These are phyloP conservation scores for Caenorhabditis zanzibari DNA, from an alignment of 2,888 invertebrate species.

Conservation along the genomic window DNA sequence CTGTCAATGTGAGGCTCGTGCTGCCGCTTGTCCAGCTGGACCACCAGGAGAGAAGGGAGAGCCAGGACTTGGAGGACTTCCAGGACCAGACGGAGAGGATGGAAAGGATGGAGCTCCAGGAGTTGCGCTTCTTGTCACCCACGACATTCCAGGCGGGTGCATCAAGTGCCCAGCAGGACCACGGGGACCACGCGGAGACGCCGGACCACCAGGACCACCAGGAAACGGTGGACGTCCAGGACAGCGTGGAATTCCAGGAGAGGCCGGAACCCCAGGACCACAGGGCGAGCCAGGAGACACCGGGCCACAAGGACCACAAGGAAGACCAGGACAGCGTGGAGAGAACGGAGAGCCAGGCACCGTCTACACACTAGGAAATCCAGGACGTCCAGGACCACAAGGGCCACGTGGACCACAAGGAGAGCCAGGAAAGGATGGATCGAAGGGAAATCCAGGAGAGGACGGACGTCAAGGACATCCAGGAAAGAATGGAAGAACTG, in stretches of 20 bases:
- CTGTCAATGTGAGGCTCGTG: slow-evolving; percentile 66
- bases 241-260: slow-evolving; percentile 67
- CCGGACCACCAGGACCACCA: slow-evolving; percentile 69
- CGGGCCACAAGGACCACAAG: slow-evolving; percentile 72
- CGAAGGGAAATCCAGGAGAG: slow-evolving; percentile 64
- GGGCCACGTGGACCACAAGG: slow-evolving; percentile 67
- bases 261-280: slow-evolving; percentile 68
- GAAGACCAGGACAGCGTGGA: slow-evolving; percentile 73
- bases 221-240: slow-evolving; percentile 72
- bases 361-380: slow-evolving; percentile 60
- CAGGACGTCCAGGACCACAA: slow-evolving; percentile 67
- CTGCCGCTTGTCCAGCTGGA: slow-evolving; percentile 69
- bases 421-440: slow-evolving; percentile 69
- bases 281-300: slow-evolving; percentile 68
- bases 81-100: slow-evolving; percentile 70
- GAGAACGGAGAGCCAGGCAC: slow-evolving; percentile 70
- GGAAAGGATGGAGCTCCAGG: slow-evolving; percentile 72
- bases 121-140: slow-evolving; percentile 68
- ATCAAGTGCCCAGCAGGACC: slow-evolving; percentile 71
- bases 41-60: slow-evolving; percentile 70
- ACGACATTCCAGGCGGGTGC: slow-evolving; percentile 72
- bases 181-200: slow-evolving; percentile 65
- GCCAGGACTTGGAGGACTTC: slow-evolving; percentile 67
- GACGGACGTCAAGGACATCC: slow-evolving; percentile 71
- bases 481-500: slow-evolving; percentile 72